These are phyloP conservation scores for Xylocampa areola DNA, from an alignment of 2,888 invertebrate genomes.

Conservation along the genomic window DNA sequence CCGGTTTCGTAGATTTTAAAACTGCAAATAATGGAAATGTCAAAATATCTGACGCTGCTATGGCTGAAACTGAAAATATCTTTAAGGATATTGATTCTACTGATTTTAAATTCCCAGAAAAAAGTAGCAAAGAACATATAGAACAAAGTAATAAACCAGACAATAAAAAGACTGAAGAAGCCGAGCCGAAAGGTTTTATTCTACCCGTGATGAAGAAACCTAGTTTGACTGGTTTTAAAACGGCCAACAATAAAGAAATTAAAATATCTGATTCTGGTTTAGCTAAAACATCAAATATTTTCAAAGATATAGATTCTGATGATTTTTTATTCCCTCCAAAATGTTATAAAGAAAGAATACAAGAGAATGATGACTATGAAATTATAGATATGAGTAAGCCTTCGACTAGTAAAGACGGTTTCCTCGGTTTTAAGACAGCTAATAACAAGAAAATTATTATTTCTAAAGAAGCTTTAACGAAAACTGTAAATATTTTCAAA, in stretches of 20 bases:
- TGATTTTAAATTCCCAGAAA: slow-evolving; percentile 2
- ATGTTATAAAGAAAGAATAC: neutral
- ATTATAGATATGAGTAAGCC: neutral
- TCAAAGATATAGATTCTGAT: slow-evolving; percentile 58
- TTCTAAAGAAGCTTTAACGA: slow-evolving; percentile 13
- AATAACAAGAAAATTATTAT: slow-evolving; percentile 14
- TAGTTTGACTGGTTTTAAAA: slow-evolving; percentile 41
- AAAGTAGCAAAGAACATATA: neutral
- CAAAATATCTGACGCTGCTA: no score
- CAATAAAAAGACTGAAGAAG: slow-evolving; percentile 1
- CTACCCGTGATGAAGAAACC: no score
- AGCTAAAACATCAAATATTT: slow-evolving; percentile 58
- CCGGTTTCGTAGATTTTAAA: no score
- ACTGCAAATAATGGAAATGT: no score
- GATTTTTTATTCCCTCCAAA: no score
- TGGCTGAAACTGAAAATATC: no score
- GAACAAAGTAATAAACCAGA: neutral
- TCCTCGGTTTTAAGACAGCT: slow-evolving; percentile 15
- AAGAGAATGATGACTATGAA: neutral
- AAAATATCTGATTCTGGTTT: slow-evolving; percentile 53
- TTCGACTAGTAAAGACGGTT: neutral
- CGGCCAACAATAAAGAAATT: slow-evolving; percentile 53
- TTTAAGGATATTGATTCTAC: slow-evolving; percentile 26
- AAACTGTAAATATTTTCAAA: slow-evolving; percentile 22
- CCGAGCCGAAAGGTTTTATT: neutral